A percentile compares a stretch with the other conserved stretches of the same genome.
phyloP scores from a whole-genome alignment of 2,888 invertebrate species.

The Drosophila phalerata region DNA sequence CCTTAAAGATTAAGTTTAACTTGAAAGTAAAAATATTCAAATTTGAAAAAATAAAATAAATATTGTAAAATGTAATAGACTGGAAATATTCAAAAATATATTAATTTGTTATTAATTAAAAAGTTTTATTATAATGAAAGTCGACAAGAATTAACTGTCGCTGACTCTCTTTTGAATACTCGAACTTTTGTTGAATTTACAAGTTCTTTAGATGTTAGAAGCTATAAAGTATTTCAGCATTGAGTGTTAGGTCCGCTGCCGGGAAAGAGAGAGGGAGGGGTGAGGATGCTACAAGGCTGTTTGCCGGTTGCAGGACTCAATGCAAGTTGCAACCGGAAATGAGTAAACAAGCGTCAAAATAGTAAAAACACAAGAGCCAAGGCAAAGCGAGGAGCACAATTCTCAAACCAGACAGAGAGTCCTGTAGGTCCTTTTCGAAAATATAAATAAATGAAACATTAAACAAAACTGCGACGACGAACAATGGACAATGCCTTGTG shows the following conservation, averaged over 20 bases:
- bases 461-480: slow-evolving; percentile 60
- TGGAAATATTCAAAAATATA: too few species aligned
- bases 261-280: slow-evolving; percentile 2
- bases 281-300: neutral
- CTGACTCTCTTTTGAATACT: neutral
- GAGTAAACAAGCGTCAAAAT: slow-evolving; percentile 82
- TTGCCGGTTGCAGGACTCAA: slow-evolving; percentile 29
- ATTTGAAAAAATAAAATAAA: too few species aligned
- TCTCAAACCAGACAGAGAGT: slow-evolving; percentile 38
- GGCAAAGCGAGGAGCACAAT: slow-evolving; percentile 44
- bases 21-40: too few species aligned
- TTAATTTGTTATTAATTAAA: too few species aligned
- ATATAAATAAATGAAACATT: slow-evolving; percentile 80
- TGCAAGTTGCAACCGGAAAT: slow-evolving; percentile 74
- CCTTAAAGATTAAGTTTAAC: too few species aligned
- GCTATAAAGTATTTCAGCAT: slow-evolving; percentile 30
- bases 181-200: neutral
- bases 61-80: too few species aligned
- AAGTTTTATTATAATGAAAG: neutral
- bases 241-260: slow-evolving; percentile 19
- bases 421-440: slow-evolving; percentile 49
- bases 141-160: neutral
- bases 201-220: neutral
- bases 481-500: slow-evolving; percentile 44
- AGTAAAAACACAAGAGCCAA: slow-evolving; percentile 67